phyloP scores from a whole-genome alignment of 2,113 vertebrate species.

The Takifugu flavidus region DNA sequence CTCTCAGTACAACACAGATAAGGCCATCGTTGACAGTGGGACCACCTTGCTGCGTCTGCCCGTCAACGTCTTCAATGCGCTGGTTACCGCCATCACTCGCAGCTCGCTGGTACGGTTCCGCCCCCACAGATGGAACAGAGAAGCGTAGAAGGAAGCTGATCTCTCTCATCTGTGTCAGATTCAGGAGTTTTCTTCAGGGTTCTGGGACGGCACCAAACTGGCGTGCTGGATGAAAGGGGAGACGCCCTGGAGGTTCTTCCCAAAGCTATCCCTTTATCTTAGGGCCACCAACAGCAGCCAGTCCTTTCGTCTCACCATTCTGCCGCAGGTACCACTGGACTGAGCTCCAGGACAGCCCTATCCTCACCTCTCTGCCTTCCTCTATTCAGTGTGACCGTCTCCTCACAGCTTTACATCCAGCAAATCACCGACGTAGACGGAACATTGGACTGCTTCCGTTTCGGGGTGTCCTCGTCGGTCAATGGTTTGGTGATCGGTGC shows the following conservation, averaged over 20 bases:
- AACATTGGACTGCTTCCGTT: constrained; percentile 86
- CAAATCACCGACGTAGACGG: constrained; percentile 80
- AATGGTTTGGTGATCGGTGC: constrained; percentile 91
- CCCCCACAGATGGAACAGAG: constrained; percentile 43
- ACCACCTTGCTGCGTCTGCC: constrained; percentile 94
- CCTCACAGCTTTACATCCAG: constrained; percentile 89
- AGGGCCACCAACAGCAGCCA: constrained; percentile 86
- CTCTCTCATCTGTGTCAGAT: constrained; percentile 72
- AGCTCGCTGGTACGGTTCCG: constrained; percentile 82
- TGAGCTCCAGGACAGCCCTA: not conserved
- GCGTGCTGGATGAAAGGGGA: constrained; percentile 90
- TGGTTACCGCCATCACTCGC: constrained; percentile 85
- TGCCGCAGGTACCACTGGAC: constrained; percentile 82
- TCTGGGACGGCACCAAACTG: constrained; percentile 91
- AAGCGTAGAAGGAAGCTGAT: constrained; percentile 22
- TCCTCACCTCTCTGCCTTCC: not conserved
- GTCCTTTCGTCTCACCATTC: constrained; percentile 89
- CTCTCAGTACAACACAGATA: constrained; percentile 90
- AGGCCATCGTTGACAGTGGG: constrained; percentile 97
- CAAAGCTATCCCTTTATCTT: constrained; percentile 93
- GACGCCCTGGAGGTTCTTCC: constrained; percentile 89
- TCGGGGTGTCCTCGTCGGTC: constrained; percentile 85
- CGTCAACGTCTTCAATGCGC: constrained; percentile 86
- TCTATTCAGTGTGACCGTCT: not conserved
- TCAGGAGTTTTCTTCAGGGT: constrained; percentile 87